Evolutionary conservation across 2,888 invertebrate species (phyloP), one percentile per base, ranked within the genome.

Genomic region (Harpagoxenus sublaevis): DNA sequence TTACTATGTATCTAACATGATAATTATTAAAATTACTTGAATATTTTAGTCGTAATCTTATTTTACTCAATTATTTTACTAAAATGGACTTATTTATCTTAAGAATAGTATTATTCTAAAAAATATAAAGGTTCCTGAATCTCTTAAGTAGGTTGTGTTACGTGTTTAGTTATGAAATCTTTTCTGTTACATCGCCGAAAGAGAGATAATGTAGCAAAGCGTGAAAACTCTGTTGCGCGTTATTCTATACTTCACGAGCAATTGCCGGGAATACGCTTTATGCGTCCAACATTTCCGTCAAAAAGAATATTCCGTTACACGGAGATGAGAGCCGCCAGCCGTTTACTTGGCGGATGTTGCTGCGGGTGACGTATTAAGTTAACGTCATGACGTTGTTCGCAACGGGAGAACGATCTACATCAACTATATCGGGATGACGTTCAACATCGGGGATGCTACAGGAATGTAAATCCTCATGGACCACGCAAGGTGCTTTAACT

Each of bases 311-410:
- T 84, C 63, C 74, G 65, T 84, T 87, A 86, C 68, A 51, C 18
- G 65, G 48, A 31, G 71, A 66, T 60, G 42, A 60, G 63, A 42
- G 63, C 63, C 73, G 60, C 62, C 62, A 77, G 79, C 79, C 68
- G 82, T 87, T 84, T 82, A 57, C 84, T 66, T 62, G 68, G 42
- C 39, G 75, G 71, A 78, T 60, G 73, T 57, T 73, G 83, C 60
- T 83, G 87, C 60, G 60, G 51, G 74, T 85, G 87, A 85, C 78
- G 87, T 87, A 87, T 87, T 87, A 85, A 83, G 85, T 87, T 87
- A 87, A 87, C 79, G 87, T 83, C 74, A 77, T 57, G 71, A 68
- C 65, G 77, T 74, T 66, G 70, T 28, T 83, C 81, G 63, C 55
- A 71, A 71, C 71, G 70, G 57, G 65, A 60, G 63, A 62, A 71